These are phyloP conservation scores for Plecotus auritus DNA, from an alignment of 2,113 vertebrate genomes.

Conservation along the genomic window DNA sequence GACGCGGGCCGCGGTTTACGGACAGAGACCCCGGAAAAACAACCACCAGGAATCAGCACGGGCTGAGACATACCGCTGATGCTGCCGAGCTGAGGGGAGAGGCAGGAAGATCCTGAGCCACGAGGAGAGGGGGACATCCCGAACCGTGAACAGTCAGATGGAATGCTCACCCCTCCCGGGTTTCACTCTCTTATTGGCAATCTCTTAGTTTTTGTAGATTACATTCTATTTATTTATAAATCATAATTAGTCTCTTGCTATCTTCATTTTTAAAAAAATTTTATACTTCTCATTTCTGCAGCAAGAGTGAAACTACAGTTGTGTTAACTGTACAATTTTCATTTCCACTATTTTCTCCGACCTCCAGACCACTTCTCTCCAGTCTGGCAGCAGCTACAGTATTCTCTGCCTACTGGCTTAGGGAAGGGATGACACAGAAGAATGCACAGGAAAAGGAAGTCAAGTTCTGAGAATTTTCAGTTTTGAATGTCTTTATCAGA, in stretches of 20 bases:
- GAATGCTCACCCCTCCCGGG: no score
- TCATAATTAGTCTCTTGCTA: neutral
- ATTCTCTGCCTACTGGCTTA: neutral
- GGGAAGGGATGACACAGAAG: slow-evolving; percentile 11
- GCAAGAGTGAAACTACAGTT: slow-evolving; percentile 34
- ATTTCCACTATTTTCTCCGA: slow-evolving; percentile 23
- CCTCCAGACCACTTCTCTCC: neutral
- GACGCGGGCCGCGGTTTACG: no score
- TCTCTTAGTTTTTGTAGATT: neutral
- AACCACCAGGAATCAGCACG: no score
- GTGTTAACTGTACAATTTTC: neutral
- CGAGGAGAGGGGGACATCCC: no score
- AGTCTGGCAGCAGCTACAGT: neutral
- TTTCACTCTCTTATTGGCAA: neutral
- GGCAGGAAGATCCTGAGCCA: no score
- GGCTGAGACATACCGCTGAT: no score
- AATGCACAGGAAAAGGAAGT: neutral
- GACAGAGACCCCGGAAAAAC: no score
- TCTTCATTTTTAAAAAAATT: neutral
- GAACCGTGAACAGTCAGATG: no score
- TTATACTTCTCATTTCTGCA: slow-evolving; percentile 40
- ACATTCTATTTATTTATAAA: neutral
- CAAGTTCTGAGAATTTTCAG: neutral
- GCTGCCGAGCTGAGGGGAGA: no score
- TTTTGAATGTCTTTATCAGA: neutral